A percentile compares a stretch with the other conserved stretches of the same genome.
phyloP scores from a whole-genome alignment of 92 coral and sea anemone species.

The Virgularia gustaviana region DNA sequence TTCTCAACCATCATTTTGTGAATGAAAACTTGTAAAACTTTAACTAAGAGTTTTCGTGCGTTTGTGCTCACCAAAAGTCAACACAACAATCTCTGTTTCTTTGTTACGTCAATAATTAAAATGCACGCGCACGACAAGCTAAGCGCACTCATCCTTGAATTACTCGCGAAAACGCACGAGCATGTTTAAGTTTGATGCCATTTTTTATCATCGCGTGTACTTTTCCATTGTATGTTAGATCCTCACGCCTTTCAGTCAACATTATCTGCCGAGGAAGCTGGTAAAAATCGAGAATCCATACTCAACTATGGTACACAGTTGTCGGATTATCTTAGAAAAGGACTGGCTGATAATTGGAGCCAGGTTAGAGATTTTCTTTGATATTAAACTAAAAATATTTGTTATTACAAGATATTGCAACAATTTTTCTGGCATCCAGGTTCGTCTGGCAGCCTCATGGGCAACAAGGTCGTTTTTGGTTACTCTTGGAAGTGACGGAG shows the following conservation, averaged over 20 bases:
- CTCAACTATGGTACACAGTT: slow-evolving; percentile 61
- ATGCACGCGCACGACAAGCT: no score
- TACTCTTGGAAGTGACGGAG: slow-evolving; percentile 67
- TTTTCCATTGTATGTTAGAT: slow-evolving; percentile 12
- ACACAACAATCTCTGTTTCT: background rate
- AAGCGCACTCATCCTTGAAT: background rate
- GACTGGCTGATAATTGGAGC: slow-evolving; percentile 97
- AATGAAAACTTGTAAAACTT: no score
- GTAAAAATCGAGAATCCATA: slow-evolving; percentile 27
- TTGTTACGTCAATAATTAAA: background rate
- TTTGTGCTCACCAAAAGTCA: background rate
- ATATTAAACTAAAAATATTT: background rate
- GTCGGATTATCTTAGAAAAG: slow-evolving; percentile 79
- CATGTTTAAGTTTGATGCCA: no score
- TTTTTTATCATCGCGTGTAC: background rate
- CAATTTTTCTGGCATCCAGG: slow-evolving; percentile 59
- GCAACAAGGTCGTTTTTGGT: slow-evolving; percentile 92
- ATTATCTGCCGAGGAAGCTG: slow-evolving; percentile 29
- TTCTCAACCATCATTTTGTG: background rate
- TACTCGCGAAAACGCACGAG: background rate
- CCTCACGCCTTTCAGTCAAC: slow-evolving; percentile 17
- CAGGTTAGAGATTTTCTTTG: slow-evolving; percentile 55
- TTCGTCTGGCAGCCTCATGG: slow-evolving; percentile 84
- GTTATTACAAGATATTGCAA: background rate
- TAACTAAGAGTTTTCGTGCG: background rate